These are phyloP conservation scores for Ditylenchus dipsaci DNA, from an alignment of 1,140 invertebrate species.

Conservation along the genomic window DNA sequence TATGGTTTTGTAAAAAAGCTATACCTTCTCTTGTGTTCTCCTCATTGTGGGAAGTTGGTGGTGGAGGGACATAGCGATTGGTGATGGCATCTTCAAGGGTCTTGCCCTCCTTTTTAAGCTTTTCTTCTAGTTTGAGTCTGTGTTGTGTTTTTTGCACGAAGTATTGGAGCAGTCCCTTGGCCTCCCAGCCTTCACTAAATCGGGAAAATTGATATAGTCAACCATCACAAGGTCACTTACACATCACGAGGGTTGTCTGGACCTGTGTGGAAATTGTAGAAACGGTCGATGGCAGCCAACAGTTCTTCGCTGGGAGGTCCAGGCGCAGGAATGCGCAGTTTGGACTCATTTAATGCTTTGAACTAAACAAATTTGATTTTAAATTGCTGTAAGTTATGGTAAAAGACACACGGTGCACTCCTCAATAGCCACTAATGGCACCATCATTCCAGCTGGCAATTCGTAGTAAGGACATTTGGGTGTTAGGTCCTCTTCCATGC, in stretches of 20 bases:
- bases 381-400: neutral
- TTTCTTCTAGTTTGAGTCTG: constrained; percentile 23
- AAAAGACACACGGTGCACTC: constrained; percentile 16
- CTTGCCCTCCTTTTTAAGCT: constrained; percentile 37
- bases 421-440: constrained; percentile 27
- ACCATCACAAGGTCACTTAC: constrained; percentile 1
- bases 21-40: constrained; percentile 3
- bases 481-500: neutral
- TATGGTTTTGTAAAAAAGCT: neutral
- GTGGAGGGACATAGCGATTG: constrained; percentile 27
- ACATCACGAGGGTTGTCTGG: constrained; percentile 6
- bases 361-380: constrained; percentile 28
- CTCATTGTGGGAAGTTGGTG: neutral
- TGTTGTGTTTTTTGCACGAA: constrained; percentile 27
- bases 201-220: neutral
- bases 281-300: constrained; percentile 37
- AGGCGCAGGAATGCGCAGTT: constrained; percentile 32
- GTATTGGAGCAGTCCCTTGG: constrained; percentile 36
- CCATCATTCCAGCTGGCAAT: constrained; percentile 27
- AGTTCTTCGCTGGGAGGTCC: constrained; percentile 24
- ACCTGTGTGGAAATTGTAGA: constrained; percentile 19
- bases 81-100: constrained; percentile 44
- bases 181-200: constrained; percentile 42
- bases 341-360: constrained; percentile 19
- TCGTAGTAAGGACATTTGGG: constrained; percentile 1